These are phyloP conservation scores for Calcarius lapponicus DNA, from an alignment of 2,797 vertebrate species.

Conservation along the genomic window DNA sequence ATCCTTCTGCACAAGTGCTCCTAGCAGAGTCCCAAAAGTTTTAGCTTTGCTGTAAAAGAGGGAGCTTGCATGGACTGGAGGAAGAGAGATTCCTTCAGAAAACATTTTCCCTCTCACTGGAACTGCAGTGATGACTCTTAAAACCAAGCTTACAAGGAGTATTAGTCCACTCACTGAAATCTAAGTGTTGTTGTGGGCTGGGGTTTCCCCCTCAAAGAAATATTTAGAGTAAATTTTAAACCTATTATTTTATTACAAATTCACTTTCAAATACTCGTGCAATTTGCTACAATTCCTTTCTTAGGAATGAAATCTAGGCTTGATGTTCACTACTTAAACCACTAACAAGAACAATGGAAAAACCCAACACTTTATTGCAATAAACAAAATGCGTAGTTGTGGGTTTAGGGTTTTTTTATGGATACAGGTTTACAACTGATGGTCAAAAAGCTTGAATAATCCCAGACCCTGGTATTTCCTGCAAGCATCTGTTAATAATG, in stretches of 20 bases:
- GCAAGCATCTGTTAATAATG: background rate
- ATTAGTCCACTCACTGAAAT: background rate
- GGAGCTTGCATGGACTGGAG: background rate
- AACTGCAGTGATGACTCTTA: background rate
- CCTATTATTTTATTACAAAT: background rate
- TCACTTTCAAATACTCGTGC: background rate
- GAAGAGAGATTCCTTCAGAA: background rate
- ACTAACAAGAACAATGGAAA: background rate
- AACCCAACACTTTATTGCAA: background rate
- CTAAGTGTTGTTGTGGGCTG: background rate
- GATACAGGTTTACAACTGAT: background rate
- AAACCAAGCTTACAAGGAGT: background rate
- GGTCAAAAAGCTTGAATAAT: background rate
- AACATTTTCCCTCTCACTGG: background rate
- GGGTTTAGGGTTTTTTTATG: background rate
- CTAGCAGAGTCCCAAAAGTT: rapidly evolving
- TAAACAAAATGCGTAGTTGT: background rate
- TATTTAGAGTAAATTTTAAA: background rate
- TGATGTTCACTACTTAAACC: background rate
- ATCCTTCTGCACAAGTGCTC: background rate
- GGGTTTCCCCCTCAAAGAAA: background rate
- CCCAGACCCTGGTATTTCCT: background rate
- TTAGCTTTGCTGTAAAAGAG: background rate
- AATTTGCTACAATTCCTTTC: background rate
- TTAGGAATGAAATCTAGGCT: background rate